Percentiles rank a stretch among this genome's conserved stretches.
Conservation (phyloP, 2,113 vertebrate species). For the Entosphenus tridentatus region DNA sequence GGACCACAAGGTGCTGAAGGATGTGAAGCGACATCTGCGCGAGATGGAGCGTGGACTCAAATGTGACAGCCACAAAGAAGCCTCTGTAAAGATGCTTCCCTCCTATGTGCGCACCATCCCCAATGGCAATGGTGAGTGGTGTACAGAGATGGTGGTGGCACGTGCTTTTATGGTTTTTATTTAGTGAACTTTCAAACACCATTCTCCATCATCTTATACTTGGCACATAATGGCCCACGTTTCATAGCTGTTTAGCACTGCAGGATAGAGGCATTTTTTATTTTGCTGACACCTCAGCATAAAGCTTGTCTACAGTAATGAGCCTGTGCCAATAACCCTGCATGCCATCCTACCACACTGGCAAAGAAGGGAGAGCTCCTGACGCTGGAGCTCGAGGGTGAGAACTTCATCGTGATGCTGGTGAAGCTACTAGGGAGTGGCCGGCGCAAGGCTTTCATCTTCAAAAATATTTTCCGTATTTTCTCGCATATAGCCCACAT, state of each 20-base stretch:
- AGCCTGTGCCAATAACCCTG: no score
- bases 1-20: conserved; percentile 43
- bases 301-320: no score
- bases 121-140: conserved; percentile 48
- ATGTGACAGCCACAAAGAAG: conserved; percentile 26
- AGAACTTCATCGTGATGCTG: conserved; percentile 74
- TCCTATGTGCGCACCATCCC: conserved; percentile 63
- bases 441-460: no score
- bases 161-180: neutral
- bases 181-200: no score
- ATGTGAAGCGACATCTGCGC: conserved; percentile 52
- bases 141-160: neutral
- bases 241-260: no score
- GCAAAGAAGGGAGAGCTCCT: conserved; percentile 74
- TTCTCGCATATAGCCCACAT: no score
- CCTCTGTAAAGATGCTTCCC: conserved; percentile 69
- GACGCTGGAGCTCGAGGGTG: conserved; percentile 72
- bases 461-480: no score
- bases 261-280: no score
- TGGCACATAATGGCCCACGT: no score
- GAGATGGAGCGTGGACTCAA: conserved; percentile 48
- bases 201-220: no score
- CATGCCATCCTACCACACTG: conserved; percentile 10
- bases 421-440: conserved; percentile 16
- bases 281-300: no score